Evolutionary conservation across 2,113 vertebrate species (phyloP).

Genomic region (Brachyhypopomus gauderio): DNA sequence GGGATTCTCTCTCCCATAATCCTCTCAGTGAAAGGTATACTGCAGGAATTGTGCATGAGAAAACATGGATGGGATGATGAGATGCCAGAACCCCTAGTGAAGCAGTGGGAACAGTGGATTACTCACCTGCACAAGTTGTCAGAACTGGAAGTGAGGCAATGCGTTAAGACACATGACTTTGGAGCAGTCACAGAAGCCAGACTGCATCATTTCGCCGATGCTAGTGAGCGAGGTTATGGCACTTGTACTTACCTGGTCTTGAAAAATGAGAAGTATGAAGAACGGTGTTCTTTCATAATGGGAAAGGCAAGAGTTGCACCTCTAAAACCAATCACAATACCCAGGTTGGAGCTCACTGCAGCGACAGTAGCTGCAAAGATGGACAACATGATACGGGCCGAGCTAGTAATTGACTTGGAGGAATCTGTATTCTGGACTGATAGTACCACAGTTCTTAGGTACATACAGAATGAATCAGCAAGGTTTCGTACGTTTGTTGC

Average conservation of each 20-base stretch:
- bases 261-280: no score
- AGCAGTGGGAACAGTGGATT: conserved; percentile 16
- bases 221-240: no score
- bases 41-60: conserved; percentile 10
- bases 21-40: conserved; percentile 16
- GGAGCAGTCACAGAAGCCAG: no score
- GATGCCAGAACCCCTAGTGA: not conserved
- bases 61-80: conserved; percentile 17
- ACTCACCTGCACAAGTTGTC: not conserved
- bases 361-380: no score
- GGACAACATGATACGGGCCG: no score
- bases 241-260: no score
- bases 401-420: not conserved
- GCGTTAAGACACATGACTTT: not conserved
- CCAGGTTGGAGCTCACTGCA: no score
- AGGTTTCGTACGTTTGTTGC: not conserved
- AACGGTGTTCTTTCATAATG: no score
- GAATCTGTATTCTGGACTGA: not conserved
- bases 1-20: conserved; percentile 17
- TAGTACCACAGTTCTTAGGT: not conserved
- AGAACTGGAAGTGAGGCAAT: not conserved
- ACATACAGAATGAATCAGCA: not conserved
- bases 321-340: no score
- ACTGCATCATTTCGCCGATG: no score
- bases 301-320: no score